phyloP scores from a whole-genome alignment of 2,888 invertebrate species.

The Flexamia atlantica region DNA sequence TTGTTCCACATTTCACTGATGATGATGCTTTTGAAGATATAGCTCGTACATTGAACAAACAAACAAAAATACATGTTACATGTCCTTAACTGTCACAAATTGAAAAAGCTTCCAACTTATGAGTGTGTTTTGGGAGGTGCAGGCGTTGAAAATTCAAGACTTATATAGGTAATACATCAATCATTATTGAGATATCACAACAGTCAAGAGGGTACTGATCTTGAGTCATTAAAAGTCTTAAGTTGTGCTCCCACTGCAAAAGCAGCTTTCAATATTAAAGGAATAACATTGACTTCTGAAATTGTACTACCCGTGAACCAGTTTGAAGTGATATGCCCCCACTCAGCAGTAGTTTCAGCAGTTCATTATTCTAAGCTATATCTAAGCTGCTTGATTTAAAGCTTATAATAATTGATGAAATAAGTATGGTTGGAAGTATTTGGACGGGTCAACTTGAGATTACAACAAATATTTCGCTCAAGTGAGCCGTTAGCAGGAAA shows the following conservation, averaged over 20 bases:
- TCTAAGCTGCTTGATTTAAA: constrained; percentile 64
- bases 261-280: constrained; percentile 65
- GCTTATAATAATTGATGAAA: constrained; percentile 67
- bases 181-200: constrained; percentile 58
- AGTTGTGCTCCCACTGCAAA: constrained; percentile 68
- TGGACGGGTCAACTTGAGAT: constrained; percentile 42
- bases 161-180: constrained; percentile 67
- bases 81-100: not conserved
- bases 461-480: constrained; percentile 60
- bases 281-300: constrained; percentile 65
- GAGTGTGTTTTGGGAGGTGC: not conserved
- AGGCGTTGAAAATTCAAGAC: constrained; percentile 60
- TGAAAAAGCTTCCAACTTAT: not conserved
- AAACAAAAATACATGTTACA: not conserved
- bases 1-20: not conserved
- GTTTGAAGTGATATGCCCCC: constrained; percentile 54
- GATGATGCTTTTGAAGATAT: not conserved
- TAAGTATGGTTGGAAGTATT: constrained; percentile 66
- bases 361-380: constrained; percentile 60
- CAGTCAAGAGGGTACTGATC: constrained; percentile 40
- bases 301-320: constrained; percentile 65
- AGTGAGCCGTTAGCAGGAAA: constrained; percentile 63
- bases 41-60: not conserved
- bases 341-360: constrained; percentile 58
- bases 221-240: constrained; percentile 55